These are phyloP conservation scores for Nerophis lumbriciformis DNA, from an alignment of 2,113 vertebrate species.

Conservation along the genomic window DNA sequence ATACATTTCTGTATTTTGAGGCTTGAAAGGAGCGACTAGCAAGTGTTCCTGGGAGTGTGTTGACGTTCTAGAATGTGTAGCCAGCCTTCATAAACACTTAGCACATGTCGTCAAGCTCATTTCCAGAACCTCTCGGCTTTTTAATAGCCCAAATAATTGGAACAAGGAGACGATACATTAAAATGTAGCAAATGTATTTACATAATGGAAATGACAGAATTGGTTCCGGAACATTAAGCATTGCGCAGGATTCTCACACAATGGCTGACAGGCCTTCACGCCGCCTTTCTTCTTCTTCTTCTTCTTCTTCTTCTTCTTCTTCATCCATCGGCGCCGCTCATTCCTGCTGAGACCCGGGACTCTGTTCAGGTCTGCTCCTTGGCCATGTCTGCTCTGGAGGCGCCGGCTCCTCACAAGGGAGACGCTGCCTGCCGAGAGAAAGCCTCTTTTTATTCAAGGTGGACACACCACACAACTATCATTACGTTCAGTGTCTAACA, in stretches of 20 bases:
- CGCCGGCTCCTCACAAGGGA: no score
- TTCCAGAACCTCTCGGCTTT: constrained; percentile 68
- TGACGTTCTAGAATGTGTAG: constrained; percentile 47
- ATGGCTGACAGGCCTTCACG: constrained; percentile 56
- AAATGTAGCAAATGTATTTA: constrained; percentile 80
- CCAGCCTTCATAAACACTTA: constrained; percentile 60
- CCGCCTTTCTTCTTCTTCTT: constrained; percentile 28
- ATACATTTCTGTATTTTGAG: no score
- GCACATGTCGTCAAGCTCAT: constrained; percentile 60
- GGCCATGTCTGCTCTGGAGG: no score
- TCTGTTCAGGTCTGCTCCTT: constrained; percentile 34
- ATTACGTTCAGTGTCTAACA: no score
- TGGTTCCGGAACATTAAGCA: constrained; percentile 79
- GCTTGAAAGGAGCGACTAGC: no score
- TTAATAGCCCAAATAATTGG: constrained; percentile 78
- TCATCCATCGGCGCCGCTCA: constrained; percentile 68
- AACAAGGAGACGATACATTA: constrained; percentile 73
- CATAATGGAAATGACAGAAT: constrained; percentile 80
- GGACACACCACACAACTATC: no score
- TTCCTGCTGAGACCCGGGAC: constrained; percentile 68
- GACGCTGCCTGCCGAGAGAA: no score
- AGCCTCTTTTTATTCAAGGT: no score
- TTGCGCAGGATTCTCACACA: constrained; percentile 70
- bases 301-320: no score
- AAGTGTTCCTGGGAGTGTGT: constrained; percentile 31